Evolutionary conservation across 2,888 invertebrate genomes (phyloP).

Genomic region (Cheilosia vulpina): DNA sequence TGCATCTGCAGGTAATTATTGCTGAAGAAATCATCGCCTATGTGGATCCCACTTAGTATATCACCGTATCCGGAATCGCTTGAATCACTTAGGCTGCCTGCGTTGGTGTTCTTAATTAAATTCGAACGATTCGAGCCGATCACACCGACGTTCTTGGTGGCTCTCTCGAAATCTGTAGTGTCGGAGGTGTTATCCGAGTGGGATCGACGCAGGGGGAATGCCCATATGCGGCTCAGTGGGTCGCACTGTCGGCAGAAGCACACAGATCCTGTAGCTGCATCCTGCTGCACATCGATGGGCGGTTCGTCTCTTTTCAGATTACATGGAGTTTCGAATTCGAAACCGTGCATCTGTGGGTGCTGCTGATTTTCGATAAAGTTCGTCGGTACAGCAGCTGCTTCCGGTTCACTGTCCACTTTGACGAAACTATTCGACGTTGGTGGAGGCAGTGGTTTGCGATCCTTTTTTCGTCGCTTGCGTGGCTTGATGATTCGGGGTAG

Average conservation of each 20-base stretch:
- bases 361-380: constrained; percentile 51
- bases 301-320: constrained; percentile 55
- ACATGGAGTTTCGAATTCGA: constrained; percentile 56
- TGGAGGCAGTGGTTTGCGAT: constrained; percentile 87
- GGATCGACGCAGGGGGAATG: constrained; percentile 82
- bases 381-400: constrained; percentile 55
- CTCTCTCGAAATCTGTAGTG: constrained; percentile 77
- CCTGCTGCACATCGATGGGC: constrained; percentile 43
- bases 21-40: constrained; percentile 81
- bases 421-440: constrained; percentile 59
- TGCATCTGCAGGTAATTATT: constrained; percentile 54
- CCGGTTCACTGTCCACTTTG: constrained; percentile 55
- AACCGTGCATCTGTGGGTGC: constrained; percentile 56
- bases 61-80: constrained; percentile 81
- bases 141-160: constrained; percentile 81
- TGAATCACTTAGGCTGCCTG: constrained; percentile 79
- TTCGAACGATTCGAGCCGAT: constrained; percentile 81
- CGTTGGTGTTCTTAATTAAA: constrained; percentile 42
- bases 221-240: constrained; percentile 83
- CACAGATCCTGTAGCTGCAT: constrained; percentile 58
- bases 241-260: constrained; percentile 80
- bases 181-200: constrained; percentile 81
- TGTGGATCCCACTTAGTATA: constrained; percentile 82
- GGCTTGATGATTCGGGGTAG: constrained; percentile 95
- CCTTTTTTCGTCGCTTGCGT: constrained; percentile 94